These are phyloP conservation scores for Drusus annulatus DNA, from an alignment of 1,140 invertebrate genomes.

Conservation along the genomic window DNA sequence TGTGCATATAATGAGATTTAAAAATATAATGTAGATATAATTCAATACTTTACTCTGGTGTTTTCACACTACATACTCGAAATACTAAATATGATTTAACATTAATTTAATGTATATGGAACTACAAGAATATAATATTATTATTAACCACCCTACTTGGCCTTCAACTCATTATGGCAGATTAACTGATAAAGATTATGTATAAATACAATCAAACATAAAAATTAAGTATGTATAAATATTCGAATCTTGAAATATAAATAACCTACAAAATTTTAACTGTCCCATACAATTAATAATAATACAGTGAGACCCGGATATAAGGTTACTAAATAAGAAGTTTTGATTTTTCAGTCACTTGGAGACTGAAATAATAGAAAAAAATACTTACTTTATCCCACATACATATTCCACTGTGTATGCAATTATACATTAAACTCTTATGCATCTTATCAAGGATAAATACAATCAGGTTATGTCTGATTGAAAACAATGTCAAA, in stretches of 20 bases:
- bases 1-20: constrained; percentile 42
- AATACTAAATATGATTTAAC: constrained; percentile 30
- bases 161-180: constrained; percentile 35
- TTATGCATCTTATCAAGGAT: background rate
- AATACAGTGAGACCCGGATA: background rate
- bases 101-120: background rate
- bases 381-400: too few species aligned
- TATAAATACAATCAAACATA: constrained; percentile 43
- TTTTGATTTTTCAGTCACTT: too few species aligned
- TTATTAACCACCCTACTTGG: constrained; percentile 30
- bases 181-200: constrained; percentile 38
- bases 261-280: constrained; percentile 27
- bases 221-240: constrained; percentile 32
- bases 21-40: constrained; percentile 40
- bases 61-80: constrained; percentile 38
- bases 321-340: too few species aligned
- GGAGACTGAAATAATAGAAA: too few species aligned
- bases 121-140: constrained; percentile 27
- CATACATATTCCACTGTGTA: too few species aligned
- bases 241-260: constrained; percentile 26
- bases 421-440: background rate
- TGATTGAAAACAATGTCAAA: constrained; percentile 6
- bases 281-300: constrained; percentile 26
- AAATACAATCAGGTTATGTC: background rate
- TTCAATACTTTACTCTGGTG: constrained; percentile 43